These are phyloP conservation scores for Ibidorhyncha struthersii DNA, from an alignment of 2,113 vertebrate species.

Conservation along the genomic window DNA sequence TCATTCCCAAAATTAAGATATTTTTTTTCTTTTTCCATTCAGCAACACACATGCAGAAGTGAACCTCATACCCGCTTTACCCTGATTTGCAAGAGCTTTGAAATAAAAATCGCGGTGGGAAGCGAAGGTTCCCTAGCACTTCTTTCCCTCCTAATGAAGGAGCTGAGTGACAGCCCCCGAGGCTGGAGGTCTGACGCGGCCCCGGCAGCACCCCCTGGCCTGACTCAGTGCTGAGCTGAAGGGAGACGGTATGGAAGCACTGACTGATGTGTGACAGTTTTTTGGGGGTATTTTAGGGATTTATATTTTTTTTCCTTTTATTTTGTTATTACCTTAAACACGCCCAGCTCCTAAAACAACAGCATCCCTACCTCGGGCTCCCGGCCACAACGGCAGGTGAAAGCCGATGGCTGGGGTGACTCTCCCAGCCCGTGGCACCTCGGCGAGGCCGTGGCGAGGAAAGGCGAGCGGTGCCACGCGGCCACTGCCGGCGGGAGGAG, in stretches of 20 bases:
- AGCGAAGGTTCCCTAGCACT: not conserved
- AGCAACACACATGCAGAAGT: not conserved
- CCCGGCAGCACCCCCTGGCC: not conserved
- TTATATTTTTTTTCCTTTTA: not conserved
- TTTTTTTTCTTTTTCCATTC: not conserved
- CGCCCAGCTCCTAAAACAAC: not conserved
- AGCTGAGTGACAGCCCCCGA: slow-evolving; percentile 35
- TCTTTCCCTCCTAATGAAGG: slow-evolving; percentile 31
- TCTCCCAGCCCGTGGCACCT: not conserved
- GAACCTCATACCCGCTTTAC: not conserved
- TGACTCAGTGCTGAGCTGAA: not conserved
- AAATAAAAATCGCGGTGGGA: not conserved
- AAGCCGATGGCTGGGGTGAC: not conserved
- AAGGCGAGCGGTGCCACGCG: accelerated
- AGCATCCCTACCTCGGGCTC: not conserved
- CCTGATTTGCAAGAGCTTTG: slow-evolving; percentile 9
- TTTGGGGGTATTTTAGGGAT: not conserved
- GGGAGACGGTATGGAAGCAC: not conserved
- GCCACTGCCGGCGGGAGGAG: not conserved
- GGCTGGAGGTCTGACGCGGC: not conserved
- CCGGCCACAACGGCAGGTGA: not conserved
- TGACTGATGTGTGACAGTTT: not conserved
- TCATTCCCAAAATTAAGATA: not conserved
- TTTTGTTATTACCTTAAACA: not conserved
- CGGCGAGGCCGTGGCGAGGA: accelerated